Conservation (phyloP, 2,888 invertebrate genomes). For the Abrostola tripartita region DNA sequence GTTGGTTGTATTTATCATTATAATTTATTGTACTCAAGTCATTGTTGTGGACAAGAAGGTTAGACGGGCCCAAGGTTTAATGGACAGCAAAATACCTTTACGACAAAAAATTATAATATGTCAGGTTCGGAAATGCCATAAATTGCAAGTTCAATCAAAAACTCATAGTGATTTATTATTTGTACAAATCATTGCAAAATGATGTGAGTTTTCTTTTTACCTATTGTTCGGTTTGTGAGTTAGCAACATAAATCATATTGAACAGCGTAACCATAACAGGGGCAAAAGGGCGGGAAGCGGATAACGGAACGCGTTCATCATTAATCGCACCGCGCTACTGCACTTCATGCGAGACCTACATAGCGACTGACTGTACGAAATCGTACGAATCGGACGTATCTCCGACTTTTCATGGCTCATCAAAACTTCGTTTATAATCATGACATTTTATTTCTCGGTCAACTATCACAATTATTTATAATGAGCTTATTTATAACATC, state of each 20-base stretch:
- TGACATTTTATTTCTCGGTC: neutral
- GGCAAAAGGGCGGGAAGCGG: constrained; percentile 48
- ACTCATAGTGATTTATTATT: no score
- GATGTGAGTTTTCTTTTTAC: neutral
- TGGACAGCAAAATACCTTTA: constrained; percentile 13
- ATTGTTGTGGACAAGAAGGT: no score
- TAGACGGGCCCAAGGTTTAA: no score
- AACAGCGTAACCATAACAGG: constrained; percentile 32
- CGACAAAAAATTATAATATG: constrained; percentile 8
- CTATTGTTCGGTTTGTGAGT: neutral
- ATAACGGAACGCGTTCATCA: constrained; percentile 32
- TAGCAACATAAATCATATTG: constrained; percentile 19
- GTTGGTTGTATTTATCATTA: constrained; percentile 31
- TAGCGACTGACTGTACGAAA: constrained; percentile 14
- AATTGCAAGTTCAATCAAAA: no score
- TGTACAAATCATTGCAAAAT: neutral
- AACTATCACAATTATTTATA: neutral
- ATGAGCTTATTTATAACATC: neutral
- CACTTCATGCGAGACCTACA: constrained; percentile 25
- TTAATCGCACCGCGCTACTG: constrained; percentile 21
- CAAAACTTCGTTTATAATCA: neutral
- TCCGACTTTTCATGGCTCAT: neutral
- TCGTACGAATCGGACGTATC: constrained; percentile 8
- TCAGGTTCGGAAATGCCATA: no score
- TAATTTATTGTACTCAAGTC: constrained; percentile 8